Percentiles rank a stretch among this genome's conserved stretches.
These are phyloP conservation scores for Euzetes globulus DNA, from an alignment of 2,888 invertebrate genomes.

Conservation along the genomic window DNA sequence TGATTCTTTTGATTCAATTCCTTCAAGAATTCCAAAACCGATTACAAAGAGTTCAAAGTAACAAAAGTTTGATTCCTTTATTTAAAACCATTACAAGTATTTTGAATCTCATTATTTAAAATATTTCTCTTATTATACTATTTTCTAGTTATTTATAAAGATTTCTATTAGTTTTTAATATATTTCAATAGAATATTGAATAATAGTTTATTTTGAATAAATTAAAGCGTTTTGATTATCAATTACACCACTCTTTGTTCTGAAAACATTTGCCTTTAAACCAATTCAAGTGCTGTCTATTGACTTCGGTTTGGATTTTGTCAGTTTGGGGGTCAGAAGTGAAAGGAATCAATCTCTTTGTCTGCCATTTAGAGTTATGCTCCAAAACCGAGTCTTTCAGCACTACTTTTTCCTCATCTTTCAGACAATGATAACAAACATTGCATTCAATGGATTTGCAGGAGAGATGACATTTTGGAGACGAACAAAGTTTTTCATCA, in stretches of 20 bases:
- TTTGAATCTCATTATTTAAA: not conserved
- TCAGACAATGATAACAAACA: constrained; percentile 70
- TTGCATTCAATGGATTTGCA: constrained; percentile 64
- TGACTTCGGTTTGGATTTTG: constrained; percentile 45
- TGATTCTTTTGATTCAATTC: not conserved
- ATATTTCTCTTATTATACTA: not conserved
- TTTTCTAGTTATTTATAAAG: not conserved
- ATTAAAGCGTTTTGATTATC: constrained; percentile 5
- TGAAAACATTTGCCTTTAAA: constrained; percentile 77
- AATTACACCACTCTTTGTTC: constrained; percentile 67
- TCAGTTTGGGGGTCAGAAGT: constrained; percentile 37
- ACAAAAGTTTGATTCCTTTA: not conserved
- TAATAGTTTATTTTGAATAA: not conserved
- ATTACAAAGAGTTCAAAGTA: not conserved
- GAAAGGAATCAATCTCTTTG: constrained; percentile 72
- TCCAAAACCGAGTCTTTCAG: constrained; percentile 67
- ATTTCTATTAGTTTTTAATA: not conserved
- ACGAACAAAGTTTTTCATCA: constrained; percentile 60
- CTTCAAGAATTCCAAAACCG: constrained; percentile 1
- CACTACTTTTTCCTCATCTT: constrained; percentile 53
- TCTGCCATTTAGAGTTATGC: constrained; percentile 69
- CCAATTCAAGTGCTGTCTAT: constrained; percentile 72
- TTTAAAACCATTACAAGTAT: not conserved
- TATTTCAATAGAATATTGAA: not conserved
- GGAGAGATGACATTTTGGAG: constrained; percentile 48